A percentile compares a stretch with the other conserved stretches of the same genome.
Evolutionary conservation across 2,113 vertebrate genomes (phyloP).

Genomic region (Apteryx mantelli): DNA sequence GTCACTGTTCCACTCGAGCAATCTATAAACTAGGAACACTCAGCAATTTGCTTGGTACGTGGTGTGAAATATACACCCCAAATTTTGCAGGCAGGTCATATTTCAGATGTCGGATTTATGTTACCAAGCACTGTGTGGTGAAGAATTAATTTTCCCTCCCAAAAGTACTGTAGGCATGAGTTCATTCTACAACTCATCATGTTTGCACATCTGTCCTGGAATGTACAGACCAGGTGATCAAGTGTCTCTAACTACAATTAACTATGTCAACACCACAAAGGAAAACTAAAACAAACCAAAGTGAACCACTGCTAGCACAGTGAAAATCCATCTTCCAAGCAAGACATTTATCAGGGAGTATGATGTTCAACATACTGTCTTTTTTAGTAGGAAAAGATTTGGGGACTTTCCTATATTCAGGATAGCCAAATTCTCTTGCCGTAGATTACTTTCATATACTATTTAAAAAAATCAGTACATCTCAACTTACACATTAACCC

Average conservation of each 20-base stretch:
- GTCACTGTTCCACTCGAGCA: not conserved
- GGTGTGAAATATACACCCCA: not conserved
- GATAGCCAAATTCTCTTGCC: not conserved
- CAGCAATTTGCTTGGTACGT: not conserved
- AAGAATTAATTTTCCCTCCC: slow-evolving; percentile 26
- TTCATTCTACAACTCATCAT: not conserved
- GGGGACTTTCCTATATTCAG: not conserved
- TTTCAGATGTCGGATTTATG: slow-evolving; percentile 32
- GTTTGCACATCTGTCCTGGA: slow-evolving; percentile 7
- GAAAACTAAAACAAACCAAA: not conserved
- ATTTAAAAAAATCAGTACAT: not conserved
- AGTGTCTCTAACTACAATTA: not conserved
- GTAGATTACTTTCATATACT: not conserved
- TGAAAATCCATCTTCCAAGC: not conserved
- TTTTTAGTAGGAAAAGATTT: not conserved
- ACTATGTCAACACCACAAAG: not conserved
- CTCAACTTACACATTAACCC: slow-evolving; percentile 27
- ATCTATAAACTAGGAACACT: not conserved
- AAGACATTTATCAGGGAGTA: not conserved
- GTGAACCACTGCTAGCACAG: not conserved
- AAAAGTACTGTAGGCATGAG: not conserved
- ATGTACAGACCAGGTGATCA: not conserved
- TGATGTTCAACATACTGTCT: not conserved
- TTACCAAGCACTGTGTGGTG: slow-evolving; percentile 14
- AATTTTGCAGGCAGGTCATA: not conserved